Percentiles rank a stretch among this genome's conserved stretches.
Conservation (phyloP, 1,140 invertebrate genomes). For the Piezodorus guildinii region DNA sequence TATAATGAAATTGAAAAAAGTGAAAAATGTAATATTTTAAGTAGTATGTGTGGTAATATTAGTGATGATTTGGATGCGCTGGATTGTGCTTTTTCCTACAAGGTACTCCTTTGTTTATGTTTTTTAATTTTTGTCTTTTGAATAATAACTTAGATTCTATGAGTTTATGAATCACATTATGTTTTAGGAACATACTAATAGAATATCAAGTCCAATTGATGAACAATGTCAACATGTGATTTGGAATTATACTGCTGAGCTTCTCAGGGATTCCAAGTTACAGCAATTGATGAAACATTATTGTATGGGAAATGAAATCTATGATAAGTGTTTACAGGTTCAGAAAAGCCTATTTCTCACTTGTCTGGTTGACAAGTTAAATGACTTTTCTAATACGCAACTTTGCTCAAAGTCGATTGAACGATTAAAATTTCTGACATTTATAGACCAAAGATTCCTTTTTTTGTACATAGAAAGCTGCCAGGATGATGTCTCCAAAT, state of each 20-base stretch:
- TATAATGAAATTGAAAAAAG: slow-evolving; percentile 5
- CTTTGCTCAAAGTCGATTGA: not conserved
- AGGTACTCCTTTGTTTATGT: not conserved
- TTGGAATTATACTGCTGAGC: slow-evolving; percentile 5
- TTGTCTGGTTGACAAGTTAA: slow-evolving; percentile 3
- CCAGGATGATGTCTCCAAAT: slow-evolving; percentile 5
- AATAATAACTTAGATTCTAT: too few relatives aligned
- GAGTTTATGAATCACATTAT: not conserved
- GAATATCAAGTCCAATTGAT: not conserved
- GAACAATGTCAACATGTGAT: slow-evolving; percentile 3
- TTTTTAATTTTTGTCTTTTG: not conserved
- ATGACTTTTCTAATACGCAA: not conserved
- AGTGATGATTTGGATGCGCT: slow-evolving; percentile 16
- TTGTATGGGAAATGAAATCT: not conserved
- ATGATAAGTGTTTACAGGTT: not conserved
- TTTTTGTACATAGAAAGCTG: slow-evolving; percentile 18
- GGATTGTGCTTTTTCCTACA: slow-evolving; percentile 10
- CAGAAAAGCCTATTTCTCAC: not conserved
- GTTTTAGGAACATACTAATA: not conserved
- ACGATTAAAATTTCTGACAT: slow-evolving; percentile 14
- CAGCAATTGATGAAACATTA: not conserved
- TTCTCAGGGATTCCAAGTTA: not conserved
- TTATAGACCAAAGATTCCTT: slow-evolving; percentile 5
- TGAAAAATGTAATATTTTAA: slow-evolving; percentile 1
- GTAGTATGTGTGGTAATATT: not conserved